phyloP scores from a whole-genome alignment of 2,888 invertebrate species.

The Ochropleura plecta region DNA sequence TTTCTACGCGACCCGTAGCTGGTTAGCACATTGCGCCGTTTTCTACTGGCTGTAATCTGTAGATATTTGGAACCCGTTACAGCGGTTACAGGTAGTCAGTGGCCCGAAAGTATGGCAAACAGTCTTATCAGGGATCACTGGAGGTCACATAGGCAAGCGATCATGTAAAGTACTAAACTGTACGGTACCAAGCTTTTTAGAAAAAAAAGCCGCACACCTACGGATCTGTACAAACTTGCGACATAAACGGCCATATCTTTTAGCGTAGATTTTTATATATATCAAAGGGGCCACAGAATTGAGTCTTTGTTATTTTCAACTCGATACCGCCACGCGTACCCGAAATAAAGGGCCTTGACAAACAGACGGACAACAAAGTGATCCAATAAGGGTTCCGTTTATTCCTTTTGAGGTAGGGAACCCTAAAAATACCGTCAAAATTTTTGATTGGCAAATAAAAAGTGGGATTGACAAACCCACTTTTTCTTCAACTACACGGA shows the following conservation, averaged over 20 bases:
- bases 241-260: too few species aligned
- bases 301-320: too few species aligned
- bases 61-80: neutral
- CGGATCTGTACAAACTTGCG: too few species aligned
- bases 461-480: neutral
- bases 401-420: too few species aligned
- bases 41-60: neutral
- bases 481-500: too few species aligned
- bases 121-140: neutral
- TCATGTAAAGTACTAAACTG: neutral
- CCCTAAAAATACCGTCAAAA: neutral
- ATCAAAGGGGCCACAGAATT: too few species aligned
- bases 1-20: neutral
- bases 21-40: neutral
- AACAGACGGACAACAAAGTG: too few species aligned
- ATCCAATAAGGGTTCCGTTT: too few species aligned
- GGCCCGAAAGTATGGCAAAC: neutral
- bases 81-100: neutral
- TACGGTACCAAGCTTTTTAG: neutral
- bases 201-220: too few species aligned
- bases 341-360: too few species aligned
- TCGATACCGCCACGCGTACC: too few species aligned
- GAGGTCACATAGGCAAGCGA: neutral
- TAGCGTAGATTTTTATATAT: too few species aligned
- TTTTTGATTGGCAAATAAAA: neutral